phyloP scores from a whole-genome alignment of 2,797 vertebrate species.

The Anabas testudineus region DNA sequence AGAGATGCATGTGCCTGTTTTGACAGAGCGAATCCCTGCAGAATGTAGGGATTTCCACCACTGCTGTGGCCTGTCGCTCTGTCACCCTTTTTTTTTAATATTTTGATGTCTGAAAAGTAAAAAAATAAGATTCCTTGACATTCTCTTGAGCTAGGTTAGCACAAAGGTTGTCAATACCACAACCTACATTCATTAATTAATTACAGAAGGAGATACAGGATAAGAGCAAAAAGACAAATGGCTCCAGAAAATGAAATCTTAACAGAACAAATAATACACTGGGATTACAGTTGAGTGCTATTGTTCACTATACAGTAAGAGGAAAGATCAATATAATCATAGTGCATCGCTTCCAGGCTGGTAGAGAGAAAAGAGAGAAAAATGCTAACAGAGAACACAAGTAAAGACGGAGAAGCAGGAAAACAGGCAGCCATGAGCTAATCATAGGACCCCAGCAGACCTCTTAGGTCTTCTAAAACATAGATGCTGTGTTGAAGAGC shows the following conservation, averaged over 20 bases:
- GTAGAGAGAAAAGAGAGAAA: conserved; percentile 33
- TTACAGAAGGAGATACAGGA: neutral
- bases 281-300: conserved; percentile 16
- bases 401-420: conserved; percentile 8
- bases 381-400: conserved; percentile 18
- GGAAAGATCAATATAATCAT: conserved; percentile 31
- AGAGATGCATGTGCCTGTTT: conserved; percentile 45
- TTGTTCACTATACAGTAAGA: conserved; percentile 2
- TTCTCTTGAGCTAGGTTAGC: neutral
- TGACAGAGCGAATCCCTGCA: conserved; percentile 57
- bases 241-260: neutral
- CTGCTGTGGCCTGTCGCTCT: conserved; percentile 16
- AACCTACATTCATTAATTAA: neutral
- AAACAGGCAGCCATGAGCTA: conserved; percentile 24
- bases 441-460: conserved; percentile 40
- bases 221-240: neutral
- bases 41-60: conserved; percentile 52
- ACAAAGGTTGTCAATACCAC: neutral
- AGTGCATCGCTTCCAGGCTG: conserved; percentile 44
- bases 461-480: conserved; percentile 46
- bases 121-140: conserved; percentile 3
- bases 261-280: conserved; percentile 14
- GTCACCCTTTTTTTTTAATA: conserved; percentile 4
- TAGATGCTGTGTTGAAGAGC: conserved; percentile 56
- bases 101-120: conserved; percentile 7